Conservation (phyloP, 2,797 vertebrate genomes). For the Lerista edwardsae region DNA sequence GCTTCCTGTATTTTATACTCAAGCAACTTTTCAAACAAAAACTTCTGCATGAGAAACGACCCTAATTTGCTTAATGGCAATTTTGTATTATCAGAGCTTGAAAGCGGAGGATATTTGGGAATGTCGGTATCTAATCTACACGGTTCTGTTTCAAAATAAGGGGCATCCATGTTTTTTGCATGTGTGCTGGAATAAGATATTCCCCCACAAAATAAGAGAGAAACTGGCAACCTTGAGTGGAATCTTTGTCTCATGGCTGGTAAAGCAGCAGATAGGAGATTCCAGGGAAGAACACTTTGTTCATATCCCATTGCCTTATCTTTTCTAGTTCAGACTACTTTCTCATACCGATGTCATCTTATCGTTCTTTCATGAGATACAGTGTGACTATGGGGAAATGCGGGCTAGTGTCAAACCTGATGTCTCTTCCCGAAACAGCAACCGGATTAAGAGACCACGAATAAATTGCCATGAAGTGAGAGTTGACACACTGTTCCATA, state of each 20-base stretch:
- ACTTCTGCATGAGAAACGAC: neutral
- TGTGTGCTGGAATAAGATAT: neutral
- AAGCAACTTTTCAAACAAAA: neutral
- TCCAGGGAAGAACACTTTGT: neutral
- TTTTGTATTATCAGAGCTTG: neutral
- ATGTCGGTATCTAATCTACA: neutral
- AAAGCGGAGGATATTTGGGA: neutral
- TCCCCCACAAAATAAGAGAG: conserved; percentile 9
- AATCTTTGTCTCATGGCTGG: conserved; percentile 10
- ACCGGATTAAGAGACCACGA: conserved; percentile 10
- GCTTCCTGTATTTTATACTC: neutral
- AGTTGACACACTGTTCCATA: conserved; percentile 41
- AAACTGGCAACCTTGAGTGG: conserved; percentile 13
- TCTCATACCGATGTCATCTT: conserved; percentile 5
- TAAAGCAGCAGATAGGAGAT: conserved; percentile 8
- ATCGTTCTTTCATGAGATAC: neutral
- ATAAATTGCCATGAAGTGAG: conserved; percentile 24
- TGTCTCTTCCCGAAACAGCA: conserved; percentile 36
- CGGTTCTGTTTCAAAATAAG: neutral
- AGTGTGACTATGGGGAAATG: neutral
- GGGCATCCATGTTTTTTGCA: neutral
- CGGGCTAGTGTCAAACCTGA: neutral
- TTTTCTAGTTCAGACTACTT: conserved; percentile 22
- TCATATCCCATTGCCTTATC: conserved; percentile 1
- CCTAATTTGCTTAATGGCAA: neutral